Percentiles rank a stretch among this genome's conserved stretches.
Conservation (phyloP, 2,797 vertebrate genomes). For the Artibeus jamaicensis region DNA sequence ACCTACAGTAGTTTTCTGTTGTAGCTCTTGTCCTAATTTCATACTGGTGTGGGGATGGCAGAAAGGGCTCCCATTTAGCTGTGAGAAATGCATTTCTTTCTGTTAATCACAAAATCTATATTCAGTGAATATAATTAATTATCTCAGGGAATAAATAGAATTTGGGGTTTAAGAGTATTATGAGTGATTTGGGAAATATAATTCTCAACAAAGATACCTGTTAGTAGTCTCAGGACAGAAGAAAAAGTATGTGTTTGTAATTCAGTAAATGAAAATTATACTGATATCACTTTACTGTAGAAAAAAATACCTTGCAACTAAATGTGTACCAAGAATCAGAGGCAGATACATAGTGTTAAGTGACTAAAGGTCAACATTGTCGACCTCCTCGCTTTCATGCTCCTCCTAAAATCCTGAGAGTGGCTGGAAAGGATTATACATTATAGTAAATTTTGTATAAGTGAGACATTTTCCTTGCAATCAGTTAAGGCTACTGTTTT, state of each 20-base stretch:
- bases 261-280: background rate
- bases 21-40: background rate
- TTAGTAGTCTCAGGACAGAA: background rate
- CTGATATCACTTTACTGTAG: background rate
- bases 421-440: too few relatives aligned
- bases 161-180: background rate
- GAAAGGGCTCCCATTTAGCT: background rate
- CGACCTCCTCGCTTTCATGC: background rate
- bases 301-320: background rate
- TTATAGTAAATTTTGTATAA: background rate
- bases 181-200: background rate
- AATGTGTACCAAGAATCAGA: background rate
- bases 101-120: background rate
- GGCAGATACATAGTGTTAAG: background rate
- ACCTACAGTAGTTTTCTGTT: background rate
- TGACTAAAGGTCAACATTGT: background rate
- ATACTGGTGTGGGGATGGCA: background rate
- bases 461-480: background rate
- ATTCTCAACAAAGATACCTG: background rate
- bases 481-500: background rate
- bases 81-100: background rate
- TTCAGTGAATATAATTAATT: background rate
- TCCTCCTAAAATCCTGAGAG: background rate
- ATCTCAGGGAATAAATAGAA: background rate
- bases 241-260: background rate